Base-by-base conservation (phyloP, 2,113 vertebrate species). In the Tragulus kanchil region DNA sequence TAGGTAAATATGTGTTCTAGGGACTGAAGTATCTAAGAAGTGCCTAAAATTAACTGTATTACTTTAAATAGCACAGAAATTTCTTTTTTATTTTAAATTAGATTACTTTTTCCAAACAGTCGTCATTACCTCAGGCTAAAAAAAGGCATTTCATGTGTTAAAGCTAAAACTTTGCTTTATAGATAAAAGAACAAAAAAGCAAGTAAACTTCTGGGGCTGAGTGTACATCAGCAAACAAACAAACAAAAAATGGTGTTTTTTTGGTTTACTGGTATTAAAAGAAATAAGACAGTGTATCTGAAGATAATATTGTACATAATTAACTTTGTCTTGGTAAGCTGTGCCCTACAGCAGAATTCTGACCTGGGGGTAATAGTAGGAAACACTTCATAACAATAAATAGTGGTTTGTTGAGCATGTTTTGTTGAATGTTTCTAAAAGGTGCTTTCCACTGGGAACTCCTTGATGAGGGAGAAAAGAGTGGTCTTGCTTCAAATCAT, bases 301-400 rank as follows among this genome's bases (percentile, higher is more conserved):
- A 95, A 25, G 15, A 50, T 96, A 50, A 78, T 31, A 54, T 97
- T 97, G 87, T 93, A 67, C 65, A 16, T 97, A 96, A 97, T 94
- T 96, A 92, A 25, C 13, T 96, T 97, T 96, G 15, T 89, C 83
- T 92, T 52, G 13, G 61, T 93, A 85, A 82, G 62, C 67, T 85
- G 26, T 75, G 97, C 59, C 62, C 6, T 89, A 96, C 7, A 94
- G 8, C 13, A 95, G 6, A 73, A 92, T 97, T 97, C 81, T 97
- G 42, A 91, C 62, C 42, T 71, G n/a, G 42, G 52, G 15, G 25
- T 87, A 10, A 48, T 78, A 12, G 15, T 23, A 91, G 78, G 48
- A 98, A 97, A 73, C n/a, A 36, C 5, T 75, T 94, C 48, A n/a
- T 69, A 94, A 77, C 48, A 84, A 5, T 69, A 94, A 56, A 88